phyloP scores from a whole-genome alignment of 1,140 invertebrate genomes.

The Stratiolaelaps scimitus region DNA sequence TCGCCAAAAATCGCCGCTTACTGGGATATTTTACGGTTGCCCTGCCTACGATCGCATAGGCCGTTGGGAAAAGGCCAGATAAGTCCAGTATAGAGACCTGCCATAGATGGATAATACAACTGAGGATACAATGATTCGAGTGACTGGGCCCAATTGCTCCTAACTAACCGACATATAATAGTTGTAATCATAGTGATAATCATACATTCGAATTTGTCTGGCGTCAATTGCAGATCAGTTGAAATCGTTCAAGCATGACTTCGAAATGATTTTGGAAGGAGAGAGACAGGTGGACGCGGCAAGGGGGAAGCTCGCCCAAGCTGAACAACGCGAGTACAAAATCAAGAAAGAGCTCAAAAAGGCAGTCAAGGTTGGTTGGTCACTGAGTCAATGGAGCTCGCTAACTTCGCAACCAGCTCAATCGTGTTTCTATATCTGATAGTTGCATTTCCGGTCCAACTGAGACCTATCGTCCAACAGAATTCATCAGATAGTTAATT shows the following conservation, averaged over 20 bases:
- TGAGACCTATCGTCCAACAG: not conserved
- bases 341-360: constrained; percentile 45
- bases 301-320: constrained; percentile 41
- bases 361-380: constrained; percentile 40
- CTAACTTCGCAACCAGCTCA: too few species aligned
- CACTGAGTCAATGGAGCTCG: not conserved
- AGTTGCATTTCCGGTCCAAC: not conserved
- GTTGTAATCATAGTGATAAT: too few species aligned
- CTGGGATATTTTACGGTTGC: too few species aligned
- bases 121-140: too few species aligned
- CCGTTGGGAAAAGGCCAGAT: too few species aligned
- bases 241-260: constrained; percentile 45
- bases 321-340: constrained; percentile 44
- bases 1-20: too few species aligned
- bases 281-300: constrained; percentile 45
- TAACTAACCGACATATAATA: too few species aligned
- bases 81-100: not conserved
- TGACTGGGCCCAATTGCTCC: too few species aligned
- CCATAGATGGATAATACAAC: not conserved
- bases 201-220: constrained; percentile 28
- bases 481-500: too few species aligned
- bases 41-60: too few species aligned
- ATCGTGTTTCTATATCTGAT: too few species aligned
- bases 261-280: constrained; percentile 47
- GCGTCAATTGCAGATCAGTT: constrained; percentile 41